These are phyloP conservation scores for Galaxea fascicularis DNA, from an alignment of 92 coral and sea anemone species.

Conservation along the genomic window DNA sequence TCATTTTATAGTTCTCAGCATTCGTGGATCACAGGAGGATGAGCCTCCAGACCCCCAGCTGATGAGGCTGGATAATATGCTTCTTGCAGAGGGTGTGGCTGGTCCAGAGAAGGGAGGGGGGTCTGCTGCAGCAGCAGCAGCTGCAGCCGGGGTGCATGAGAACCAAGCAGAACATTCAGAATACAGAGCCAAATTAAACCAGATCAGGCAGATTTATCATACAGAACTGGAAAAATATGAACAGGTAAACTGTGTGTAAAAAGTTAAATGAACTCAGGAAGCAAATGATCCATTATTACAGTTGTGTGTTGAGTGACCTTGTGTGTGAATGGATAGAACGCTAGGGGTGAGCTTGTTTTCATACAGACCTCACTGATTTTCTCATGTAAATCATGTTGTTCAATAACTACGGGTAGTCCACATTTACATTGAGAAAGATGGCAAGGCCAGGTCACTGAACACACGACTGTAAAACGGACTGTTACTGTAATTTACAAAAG, in stretches of 20 bases:
- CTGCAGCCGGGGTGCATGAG: conserved; percentile 99
- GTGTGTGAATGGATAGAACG: too few species aligned
- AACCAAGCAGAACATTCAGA: conserved; percentile 99
- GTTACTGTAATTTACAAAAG: too few species aligned
- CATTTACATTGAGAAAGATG: too few species aligned
- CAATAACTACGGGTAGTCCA: too few species aligned
- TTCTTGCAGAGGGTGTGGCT: conserved; percentile 99
- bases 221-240: conserved; percentile 99
- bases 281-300: not conserved
- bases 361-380: too few species aligned
- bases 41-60: conserved; percentile 99
- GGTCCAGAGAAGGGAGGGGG: conserved; percentile 99
- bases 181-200: conserved; percentile 95
- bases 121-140: conserved; percentile 99
- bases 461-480: too few species aligned
- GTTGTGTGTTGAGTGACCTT: too few species aligned
- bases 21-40: conserved; percentile 99
- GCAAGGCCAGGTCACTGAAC: too few species aligned
- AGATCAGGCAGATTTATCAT: conserved; percentile 97
- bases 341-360: too few species aligned
- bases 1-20: conserved; percentile 81
- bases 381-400: too few species aligned
- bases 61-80: conserved; percentile 98
- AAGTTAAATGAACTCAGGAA: not conserved
- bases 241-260: conserved; percentile 71